These are phyloP conservation scores for Spinibarbus caldwelli DNA, from an alignment of 2,797 vertebrate genomes.

Conservation along the genomic window DNA sequence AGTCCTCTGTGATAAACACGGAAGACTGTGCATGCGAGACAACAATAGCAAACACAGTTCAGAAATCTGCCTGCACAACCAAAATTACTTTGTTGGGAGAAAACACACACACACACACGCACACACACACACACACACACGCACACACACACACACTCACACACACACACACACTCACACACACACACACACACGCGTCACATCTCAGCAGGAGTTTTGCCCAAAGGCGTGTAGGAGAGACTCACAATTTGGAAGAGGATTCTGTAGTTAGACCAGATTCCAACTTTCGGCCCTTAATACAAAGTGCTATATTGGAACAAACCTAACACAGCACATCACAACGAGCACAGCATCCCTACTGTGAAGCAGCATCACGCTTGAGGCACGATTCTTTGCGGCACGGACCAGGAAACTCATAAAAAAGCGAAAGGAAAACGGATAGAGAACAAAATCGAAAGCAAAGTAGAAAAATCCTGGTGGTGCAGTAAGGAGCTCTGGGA, in stretches of 20 bases:
- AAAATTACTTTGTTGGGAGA: background rate
- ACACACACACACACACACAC: background rate
- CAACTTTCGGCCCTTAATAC: conserved; percentile 19
- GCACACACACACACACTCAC: background rate
- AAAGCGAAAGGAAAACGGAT: conserved; percentile 16
- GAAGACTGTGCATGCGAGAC: background rate
- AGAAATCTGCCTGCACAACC: conserved; percentile 23
- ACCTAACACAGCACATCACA: conserved; percentile 21
- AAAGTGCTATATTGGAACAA: conserved; percentile 34
- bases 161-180: background rate
- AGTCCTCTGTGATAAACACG: background rate
- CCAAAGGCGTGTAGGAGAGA: conserved; percentile 4
- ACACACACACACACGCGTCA: background rate
- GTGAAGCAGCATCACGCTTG: conserved; percentile 35
- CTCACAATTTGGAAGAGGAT: conserved; percentile 29
- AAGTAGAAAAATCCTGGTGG: conserved; percentile 4
- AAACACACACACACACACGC: no score
- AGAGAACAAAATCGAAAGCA: conserved; percentile 25
- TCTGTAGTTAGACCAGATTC: conserved; percentile 35
- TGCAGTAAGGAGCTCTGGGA: conserved; percentile 20
- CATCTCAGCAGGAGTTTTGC: conserved; percentile 26
- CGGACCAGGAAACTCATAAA: conserved; percentile 26
- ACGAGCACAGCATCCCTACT: conserved; percentile 12
- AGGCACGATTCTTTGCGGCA: background rate
- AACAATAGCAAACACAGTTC: conserved; percentile 6